phyloP scores from a whole-genome alignment of 2,113 vertebrate genomes.

The Pholis gunnellus region DNA sequence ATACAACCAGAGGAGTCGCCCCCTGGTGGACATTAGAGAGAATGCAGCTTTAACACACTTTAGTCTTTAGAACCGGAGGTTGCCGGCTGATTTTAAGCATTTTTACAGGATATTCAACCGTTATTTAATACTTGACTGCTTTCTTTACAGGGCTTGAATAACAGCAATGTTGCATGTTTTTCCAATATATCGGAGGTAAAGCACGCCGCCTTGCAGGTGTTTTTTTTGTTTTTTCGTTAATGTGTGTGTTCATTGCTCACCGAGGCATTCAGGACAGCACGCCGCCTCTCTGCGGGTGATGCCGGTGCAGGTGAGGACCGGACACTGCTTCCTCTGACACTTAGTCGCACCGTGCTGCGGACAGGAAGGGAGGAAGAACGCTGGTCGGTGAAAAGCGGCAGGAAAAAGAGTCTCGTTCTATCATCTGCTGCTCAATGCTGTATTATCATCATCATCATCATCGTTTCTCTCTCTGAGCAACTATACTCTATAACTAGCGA shows the following conservation, averaged over 20 bases:
- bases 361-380: neutral
- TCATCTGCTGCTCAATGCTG: no score
- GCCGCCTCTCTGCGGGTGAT: conserved; percentile 79
- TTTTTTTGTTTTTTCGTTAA: neutral
- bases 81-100: no score
- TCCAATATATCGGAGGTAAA: neutral
- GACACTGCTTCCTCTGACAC: conserved; percentile 91
- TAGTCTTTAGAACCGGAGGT: no score
- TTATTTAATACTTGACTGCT: no score
- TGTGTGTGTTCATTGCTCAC: conserved; percentile 73
- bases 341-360: conserved; percentile 88
- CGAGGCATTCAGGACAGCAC: conserved; percentile 88
- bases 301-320: conserved; percentile 80
- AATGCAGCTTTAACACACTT: no score
- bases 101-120: no score
- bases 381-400: neutral
- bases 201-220: neutral
- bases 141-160: no score
- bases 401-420: neutral
- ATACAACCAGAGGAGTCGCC: no score
- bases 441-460: neutral
- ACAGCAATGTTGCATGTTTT: no score
- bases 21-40: no score
- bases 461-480: no score
- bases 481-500: no score